Percentiles rank a stretch among this genome's conserved stretches.
These are phyloP conservation scores for Eledona agricola DNA, from an alignment of 2,888 invertebrate species.

Conservation along the genomic window DNA sequence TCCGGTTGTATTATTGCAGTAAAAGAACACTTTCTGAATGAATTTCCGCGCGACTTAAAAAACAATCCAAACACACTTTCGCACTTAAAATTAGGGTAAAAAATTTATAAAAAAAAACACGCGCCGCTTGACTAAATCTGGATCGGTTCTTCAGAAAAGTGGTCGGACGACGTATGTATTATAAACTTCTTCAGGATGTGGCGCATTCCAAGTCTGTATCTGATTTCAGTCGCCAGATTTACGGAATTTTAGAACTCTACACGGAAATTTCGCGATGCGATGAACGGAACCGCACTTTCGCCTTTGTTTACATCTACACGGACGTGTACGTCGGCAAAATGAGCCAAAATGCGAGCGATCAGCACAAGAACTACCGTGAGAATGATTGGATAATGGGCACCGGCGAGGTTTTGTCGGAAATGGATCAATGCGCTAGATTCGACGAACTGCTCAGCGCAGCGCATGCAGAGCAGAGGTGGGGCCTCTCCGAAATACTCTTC, in stretches of 20 bases:
- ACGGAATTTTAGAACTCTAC: slow-evolving; percentile 38
- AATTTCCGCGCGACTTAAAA: slow-evolving; percentile 34
- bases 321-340: not conserved
- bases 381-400: no score
- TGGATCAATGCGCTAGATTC: no score
- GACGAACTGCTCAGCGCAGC: no score
- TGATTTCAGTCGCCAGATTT: slow-evolving; percentile 69
- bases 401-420: no score
- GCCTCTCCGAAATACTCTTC: no score
- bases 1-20: slow-evolving; percentile 31
- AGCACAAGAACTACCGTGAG: slow-evolving; percentile 1
- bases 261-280: slow-evolving; percentile 13
- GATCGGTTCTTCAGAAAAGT: slow-evolving; percentile 70
- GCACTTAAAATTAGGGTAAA: slow-evolving; percentile 23
- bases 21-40: slow-evolving; percentile 44
- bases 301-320: slow-evolving; percentile 15
- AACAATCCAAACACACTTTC: slow-evolving; percentile 38
- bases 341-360: slow-evolving; percentile 1
- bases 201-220: slow-evolving; percentile 79
- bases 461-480: no score
- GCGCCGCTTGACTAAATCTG: slow-evolving; percentile 37
- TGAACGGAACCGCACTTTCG: slow-evolving; percentile 9
- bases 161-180: slow-evolving; percentile 81
- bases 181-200: slow-evolving; percentile 77
- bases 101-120: slow-evolving; percentile 26